Evolutionary conservation across 2,888 invertebrate species (phyloP), one percentile per base, ranked within the genome.

Genomic region (Onthophagus sagittarius): DNA sequence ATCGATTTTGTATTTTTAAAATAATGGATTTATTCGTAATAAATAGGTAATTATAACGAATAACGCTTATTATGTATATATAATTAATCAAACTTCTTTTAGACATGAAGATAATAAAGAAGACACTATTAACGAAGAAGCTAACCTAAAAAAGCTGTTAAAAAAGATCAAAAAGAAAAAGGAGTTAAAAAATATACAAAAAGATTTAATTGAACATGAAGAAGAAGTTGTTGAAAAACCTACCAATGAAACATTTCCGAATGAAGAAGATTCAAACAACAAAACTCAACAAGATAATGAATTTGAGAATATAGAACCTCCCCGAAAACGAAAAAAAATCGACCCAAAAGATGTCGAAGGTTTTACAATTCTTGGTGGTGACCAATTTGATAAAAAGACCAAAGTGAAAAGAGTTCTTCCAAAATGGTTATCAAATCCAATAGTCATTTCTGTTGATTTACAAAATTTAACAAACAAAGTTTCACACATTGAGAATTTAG

Each of bases 361-460:
- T 15, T 93, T 91, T 80, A 91, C 91, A 80, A 87, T 94, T 15
- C 86, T 95, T 70, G 94, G 94, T 5, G 87, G 86, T 72, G 89
- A 89, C 79, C 89, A 88, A 74, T 88, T 89, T 81, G 86, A 86
- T 77, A 89, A 89, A 79, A 90, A 87, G 77, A 77, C 81, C 1
- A 89, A 89, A 91, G 91, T 94, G 0, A 90, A 92, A 81, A 87
- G 95, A 83, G 90, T 95, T 5, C 85, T 98, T 67, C 97, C 98
- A 0, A 88, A 92, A 77, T 98, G 98, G 98, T 84, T 98, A 53
- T 90, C 93, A 0, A 89, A 94, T 82, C 95, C 98, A 2, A 90
- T 90, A 63, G 85, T 93, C 70, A 90, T 98, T 73, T 90, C 93
- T n/a, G 90, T 91, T 13, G 90, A 92, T 82, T 86, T 95, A 70